Conservation (phyloP, 1,140 invertebrate genomes). For the Gryllus bimaculatus region DNA sequence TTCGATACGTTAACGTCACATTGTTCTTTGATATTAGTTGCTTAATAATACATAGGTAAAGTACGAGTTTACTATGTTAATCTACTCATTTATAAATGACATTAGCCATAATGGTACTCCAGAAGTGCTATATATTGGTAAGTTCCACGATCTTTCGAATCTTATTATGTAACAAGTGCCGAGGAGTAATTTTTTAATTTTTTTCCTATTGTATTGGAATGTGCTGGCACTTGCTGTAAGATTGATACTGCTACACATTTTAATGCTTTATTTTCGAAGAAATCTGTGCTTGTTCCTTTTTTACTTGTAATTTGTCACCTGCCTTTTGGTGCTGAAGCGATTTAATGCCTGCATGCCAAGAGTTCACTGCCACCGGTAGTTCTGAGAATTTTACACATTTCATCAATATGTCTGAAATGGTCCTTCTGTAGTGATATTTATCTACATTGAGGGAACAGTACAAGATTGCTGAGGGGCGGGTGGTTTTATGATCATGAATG, state of each 20-base stretch:
- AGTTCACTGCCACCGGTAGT: slow-evolving; percentile 2
- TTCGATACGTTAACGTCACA: neutral
- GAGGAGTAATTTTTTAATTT: neutral
- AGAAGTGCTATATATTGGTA: neutral
- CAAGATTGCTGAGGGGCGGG: neutral
- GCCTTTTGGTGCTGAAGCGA: neutral
- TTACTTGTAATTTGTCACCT: neutral
- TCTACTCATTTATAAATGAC: too few species aligned
- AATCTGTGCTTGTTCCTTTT: neutral
- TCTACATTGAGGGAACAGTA: neutral
- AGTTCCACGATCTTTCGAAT: neutral
- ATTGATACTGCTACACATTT: neutral
- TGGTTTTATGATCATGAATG: neutral
- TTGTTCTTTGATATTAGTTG: neutral
- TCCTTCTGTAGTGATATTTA: neutral
- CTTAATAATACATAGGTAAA: too few species aligned
- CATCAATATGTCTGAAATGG: neutral
- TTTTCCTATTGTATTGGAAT: neutral
- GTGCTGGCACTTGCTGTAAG: neutral
- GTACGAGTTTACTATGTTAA: too few species aligned
- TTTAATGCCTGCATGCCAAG: slow-evolving; percentile 1
- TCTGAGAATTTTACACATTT: neutral
- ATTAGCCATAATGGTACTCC: too few species aligned
- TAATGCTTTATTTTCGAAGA: neutral
- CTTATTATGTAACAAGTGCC: neutral